These are phyloP conservation scores for Aphrophora alni DNA, from an alignment of 2,888 invertebrate species.

Conservation along the genomic window DNA sequence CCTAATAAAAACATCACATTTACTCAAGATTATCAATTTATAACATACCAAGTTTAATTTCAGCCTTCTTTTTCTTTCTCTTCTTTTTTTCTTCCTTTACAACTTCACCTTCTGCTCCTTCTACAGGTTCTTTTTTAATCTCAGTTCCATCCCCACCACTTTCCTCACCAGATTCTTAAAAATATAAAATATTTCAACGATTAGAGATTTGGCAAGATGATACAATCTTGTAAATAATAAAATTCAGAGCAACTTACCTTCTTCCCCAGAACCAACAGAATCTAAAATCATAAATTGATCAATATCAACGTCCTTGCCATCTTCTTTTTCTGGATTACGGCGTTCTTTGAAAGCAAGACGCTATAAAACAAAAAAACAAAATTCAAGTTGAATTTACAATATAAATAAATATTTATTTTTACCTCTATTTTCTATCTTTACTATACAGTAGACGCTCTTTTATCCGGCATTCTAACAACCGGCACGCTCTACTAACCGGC, in stretches of 20 bases:
- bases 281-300: slow-evolving; percentile 90
- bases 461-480: no score
- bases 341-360: neutral
- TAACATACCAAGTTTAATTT: slow-evolving; percentile 59
- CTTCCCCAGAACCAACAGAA: slow-evolving; percentile 82
- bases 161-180: slow-evolving; percentile 47
- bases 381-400: no score
- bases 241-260: neutral
- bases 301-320: slow-evolving; percentile 75
- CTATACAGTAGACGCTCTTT: no score
- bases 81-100: slow-evolving; percentile 55
- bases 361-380: slow-evolving; percentile 20
- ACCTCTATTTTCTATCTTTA: no score
- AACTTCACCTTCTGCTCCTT: slow-evolving; percentile 60
- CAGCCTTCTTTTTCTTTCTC: slow-evolving; percentile 60
- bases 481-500: no score
- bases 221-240: no score
- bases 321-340: slow-evolving; percentile 52
- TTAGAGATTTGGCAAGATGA: neutral
- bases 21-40: no score
- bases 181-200: neutral
- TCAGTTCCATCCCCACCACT: slow-evolving; percentile 56
- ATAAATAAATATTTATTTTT: no score
- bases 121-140: slow-evolving; percentile 65
- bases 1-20: no score